Evolutionary conservation across 1,140 invertebrate genomes (phyloP).

Genomic region (Tribolium madens): DNA sequence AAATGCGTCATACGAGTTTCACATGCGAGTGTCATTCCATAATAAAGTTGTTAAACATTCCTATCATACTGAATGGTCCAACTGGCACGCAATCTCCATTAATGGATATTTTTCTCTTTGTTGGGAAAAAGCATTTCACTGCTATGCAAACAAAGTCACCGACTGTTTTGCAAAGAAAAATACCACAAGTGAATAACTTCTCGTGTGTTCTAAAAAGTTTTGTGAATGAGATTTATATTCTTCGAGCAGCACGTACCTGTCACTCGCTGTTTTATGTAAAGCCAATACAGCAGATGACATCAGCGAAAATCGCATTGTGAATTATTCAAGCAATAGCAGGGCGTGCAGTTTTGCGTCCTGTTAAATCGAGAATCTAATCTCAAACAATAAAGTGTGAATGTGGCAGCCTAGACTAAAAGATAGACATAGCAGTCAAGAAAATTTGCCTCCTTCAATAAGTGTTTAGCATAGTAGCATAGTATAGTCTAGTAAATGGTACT

Average conservation of each 20-base stretch:
- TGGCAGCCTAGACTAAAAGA: background rate
- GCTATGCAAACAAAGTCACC: constrained; percentile 31
- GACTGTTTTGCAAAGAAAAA: constrained; percentile 26
- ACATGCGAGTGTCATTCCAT: constrained; percentile 53
- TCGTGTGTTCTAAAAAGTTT: constrained; percentile 41
- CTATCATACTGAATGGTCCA: constrained; percentile 43
- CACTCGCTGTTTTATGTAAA: constrained; percentile 43
- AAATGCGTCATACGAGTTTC: constrained; percentile 45
- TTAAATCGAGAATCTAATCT: background rate
- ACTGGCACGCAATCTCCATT: constrained; percentile 21
- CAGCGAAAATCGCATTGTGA: constrained; percentile 42
- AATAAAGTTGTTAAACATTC: constrained; percentile 56
- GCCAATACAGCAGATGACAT: constrained; percentile 47
- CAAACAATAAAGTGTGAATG: constrained; percentile 22
- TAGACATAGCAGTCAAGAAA: background rate
- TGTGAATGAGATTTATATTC: constrained; percentile 41
- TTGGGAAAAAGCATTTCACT: constrained; percentile 1
- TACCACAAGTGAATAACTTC: constrained; percentile 40
- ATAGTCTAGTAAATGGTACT: too few relatives aligned
- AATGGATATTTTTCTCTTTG: constrained; percentile 1
- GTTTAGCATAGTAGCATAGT: too few relatives aligned
- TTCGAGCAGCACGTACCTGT: constrained; percentile 43
- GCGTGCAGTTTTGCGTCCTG: constrained; percentile 5
- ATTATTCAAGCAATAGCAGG: constrained; percentile 37
- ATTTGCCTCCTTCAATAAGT: background rate